Conservation (phyloP, 2,888 invertebrate species). For the Macrophya annulata region DNA sequence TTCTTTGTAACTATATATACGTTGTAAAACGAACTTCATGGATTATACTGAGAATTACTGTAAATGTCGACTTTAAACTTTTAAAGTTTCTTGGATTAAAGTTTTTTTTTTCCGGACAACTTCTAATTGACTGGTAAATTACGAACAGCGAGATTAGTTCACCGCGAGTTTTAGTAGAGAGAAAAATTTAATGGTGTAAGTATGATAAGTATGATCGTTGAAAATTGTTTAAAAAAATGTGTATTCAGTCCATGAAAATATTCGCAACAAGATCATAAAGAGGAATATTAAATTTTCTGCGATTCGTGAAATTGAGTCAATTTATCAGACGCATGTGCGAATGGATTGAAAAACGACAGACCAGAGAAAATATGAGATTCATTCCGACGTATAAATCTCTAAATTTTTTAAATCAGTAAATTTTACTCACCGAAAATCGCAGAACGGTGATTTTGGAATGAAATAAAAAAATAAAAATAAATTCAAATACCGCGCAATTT, state of each 20-base stretch:
- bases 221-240: background rate
- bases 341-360: background rate
- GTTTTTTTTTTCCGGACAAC: background rate
- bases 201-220: background rate
- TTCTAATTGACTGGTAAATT: background rate
- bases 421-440: background rate
- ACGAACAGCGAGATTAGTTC: background rate
- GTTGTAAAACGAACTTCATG: background rate
- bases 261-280: background rate
- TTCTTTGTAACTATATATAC: constrained; percentile 6
- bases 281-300: background rate
- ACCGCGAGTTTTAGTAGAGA: background rate
- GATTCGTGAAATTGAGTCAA: constrained; percentile 23
- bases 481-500: background rate
- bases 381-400: background rate
- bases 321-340: background rate
- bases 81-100: background rate
- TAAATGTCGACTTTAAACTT: background rate
- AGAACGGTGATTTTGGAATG: background rate
- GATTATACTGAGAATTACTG: background rate
- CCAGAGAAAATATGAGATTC: constrained; percentile 22
- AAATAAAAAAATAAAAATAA: background rate
- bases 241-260: background rate
- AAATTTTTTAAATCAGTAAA: constrained; percentile 31
- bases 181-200: background rate